Conservation (phyloP, 2,888 invertebrate species). For the Cristatella mucedo region DNA sequence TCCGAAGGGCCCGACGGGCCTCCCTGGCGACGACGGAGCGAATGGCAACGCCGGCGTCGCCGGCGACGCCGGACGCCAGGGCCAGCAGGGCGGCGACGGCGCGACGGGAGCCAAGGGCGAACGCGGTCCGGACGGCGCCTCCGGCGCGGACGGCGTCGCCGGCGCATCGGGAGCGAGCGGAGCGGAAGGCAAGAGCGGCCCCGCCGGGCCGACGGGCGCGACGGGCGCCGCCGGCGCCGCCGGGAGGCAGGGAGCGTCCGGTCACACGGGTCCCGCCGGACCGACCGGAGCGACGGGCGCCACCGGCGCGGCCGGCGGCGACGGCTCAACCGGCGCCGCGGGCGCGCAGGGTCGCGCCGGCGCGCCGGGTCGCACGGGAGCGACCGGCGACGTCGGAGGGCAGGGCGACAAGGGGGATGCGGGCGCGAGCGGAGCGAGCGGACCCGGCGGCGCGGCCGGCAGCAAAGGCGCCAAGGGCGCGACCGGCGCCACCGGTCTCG, state of each 20-base stretch:
- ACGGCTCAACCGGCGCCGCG: slow-evolving; percentile 10
- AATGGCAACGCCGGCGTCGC: background rate
- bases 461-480: slow-evolving; percentile 10
- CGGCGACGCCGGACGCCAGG: background rate
- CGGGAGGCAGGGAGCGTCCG: slow-evolving; percentile 10
- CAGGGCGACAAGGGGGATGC: slow-evolving; percentile 10
- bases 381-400: slow-evolving; percentile 11
- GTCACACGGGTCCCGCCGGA: slow-evolving; percentile 4
- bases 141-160: slow-evolving; percentile 8
- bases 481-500: slow-evolving; percentile 10
- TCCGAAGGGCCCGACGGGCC: background rate
- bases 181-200: slow-evolving; percentile 10
- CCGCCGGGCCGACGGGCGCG: slow-evolving; percentile 11
- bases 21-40: background rate
- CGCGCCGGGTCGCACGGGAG: slow-evolving; percentile 10
- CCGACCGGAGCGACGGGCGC: slow-evolving; percentile 8
- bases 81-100: slow-evolving; percentile 5
- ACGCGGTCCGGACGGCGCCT: slow-evolving; percentile 6
- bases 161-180: slow-evolving; percentile 9
- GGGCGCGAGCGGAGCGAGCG: slow-evolving; percentile 8
- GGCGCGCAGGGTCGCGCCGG: slow-evolving; percentile 12
- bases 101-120: slow-evolving; percentile 6
- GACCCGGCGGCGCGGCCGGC: slow-evolving; percentile 9
- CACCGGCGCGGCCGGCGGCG: slow-evolving; percentile 9
- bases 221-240: slow-evolving; percentile 9